Conservation (phyloP, 1,140 invertebrate genomes). For the Bombyx mandarina region DNA sequence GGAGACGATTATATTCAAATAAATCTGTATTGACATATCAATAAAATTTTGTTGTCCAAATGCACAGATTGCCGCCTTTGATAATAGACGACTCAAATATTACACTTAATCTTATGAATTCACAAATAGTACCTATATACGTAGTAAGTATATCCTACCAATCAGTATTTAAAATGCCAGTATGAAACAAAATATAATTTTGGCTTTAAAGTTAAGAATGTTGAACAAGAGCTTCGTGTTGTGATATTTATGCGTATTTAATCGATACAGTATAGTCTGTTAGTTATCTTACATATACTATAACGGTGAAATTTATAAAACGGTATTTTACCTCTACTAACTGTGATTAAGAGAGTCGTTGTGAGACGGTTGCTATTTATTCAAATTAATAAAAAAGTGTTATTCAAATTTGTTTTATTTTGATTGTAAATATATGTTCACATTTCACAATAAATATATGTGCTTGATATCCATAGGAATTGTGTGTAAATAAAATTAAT, state of each 20-base stretch:
- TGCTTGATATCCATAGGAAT: too few species aligned
- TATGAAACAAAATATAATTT: slow-evolving; percentile 1
- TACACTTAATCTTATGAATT: background rate
- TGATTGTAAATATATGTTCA: too few species aligned
- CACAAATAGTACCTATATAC: too few species aligned
- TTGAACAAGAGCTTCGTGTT: slow-evolving; percentile 24
- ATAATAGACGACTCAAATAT: too few species aligned
- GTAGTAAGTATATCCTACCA: background rate
- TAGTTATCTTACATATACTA: background rate
- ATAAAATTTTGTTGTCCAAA: too few species aligned
- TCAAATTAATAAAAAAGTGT: slow-evolving; percentile 18
- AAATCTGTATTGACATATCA: too few species aligned
- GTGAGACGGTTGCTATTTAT: slow-evolving; percentile 27
- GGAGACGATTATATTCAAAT: too few species aligned
- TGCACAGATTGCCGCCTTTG: too few species aligned
- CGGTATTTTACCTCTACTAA: slow-evolving; percentile 49
- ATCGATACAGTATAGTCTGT: background rate
- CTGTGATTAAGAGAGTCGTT: slow-evolving; percentile 48
- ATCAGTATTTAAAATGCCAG: slow-evolving; percentile 8
- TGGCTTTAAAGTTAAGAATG: slow-evolving; percentile 7
- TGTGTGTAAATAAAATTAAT: too few species aligned
- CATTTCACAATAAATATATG: too few species aligned
- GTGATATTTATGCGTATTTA: slow-evolving; percentile 15
- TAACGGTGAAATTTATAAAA: slow-evolving; percentile 22
- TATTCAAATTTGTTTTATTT: background rate